Evolutionary conservation across 2,113 vertebrate genomes (phyloP).

Genomic region (Nothocercus nigrocapillus): DNA sequence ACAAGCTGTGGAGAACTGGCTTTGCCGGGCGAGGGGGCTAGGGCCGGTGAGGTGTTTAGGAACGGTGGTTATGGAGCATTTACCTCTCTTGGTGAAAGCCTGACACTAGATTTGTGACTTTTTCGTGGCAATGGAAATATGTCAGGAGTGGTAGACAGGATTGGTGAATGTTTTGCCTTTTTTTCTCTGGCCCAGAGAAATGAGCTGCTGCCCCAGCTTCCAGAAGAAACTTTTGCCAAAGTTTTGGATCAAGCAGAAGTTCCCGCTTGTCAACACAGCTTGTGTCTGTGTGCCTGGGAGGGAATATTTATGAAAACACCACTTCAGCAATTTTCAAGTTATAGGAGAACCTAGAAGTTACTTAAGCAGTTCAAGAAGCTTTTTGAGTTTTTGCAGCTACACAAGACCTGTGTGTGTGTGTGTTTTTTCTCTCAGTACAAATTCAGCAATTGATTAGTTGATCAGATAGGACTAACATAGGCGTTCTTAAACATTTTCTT

Average conservation of each 20-base stretch:
- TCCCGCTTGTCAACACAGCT: background rate
- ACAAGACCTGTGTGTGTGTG: background rate
- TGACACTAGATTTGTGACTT: background rate
- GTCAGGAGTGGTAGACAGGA: background rate
- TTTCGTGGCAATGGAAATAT: background rate
- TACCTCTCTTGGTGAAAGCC: background rate
- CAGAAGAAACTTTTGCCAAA: slow-evolving; percentile 4
- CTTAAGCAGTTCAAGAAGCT: background rate
- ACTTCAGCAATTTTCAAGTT: background rate
- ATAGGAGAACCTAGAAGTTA: background rate
- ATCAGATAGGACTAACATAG: background rate
- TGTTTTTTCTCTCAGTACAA: background rate
- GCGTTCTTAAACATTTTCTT: slow-evolving; percentile 11
- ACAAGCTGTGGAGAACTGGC: background rate
- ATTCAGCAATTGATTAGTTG: background rate
- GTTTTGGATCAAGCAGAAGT: slow-evolving; percentile 3
- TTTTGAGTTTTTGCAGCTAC: background rate
- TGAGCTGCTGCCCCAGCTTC: background rate
- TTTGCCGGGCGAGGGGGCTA: background rate
- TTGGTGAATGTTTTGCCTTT: background rate
- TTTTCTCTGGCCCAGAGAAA: background rate
- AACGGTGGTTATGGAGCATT: background rate
- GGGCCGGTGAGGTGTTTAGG: background rate
- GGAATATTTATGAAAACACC: background rate
- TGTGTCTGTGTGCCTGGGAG: background rate